Base-by-base conservation (phyloP, 1,140 invertebrate genomes). In the Drosophila pandora region DNA sequence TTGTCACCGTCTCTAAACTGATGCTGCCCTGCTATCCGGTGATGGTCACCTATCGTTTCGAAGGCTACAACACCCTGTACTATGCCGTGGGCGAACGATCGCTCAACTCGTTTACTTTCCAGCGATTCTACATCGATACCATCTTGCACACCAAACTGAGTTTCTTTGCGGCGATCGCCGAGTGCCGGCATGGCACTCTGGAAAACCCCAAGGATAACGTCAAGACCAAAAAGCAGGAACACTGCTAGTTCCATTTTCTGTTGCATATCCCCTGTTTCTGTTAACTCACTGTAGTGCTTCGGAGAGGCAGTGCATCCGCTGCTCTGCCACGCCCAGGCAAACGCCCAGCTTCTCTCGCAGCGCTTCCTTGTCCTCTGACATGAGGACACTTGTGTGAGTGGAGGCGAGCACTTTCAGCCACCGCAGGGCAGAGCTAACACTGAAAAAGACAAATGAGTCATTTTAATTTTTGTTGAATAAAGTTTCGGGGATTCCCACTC, bases 381-480 rank as follows among this genome's bases (percentile, higher is more conserved):
- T 92, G 13, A 96, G 75, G 53, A 95, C 93, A 56, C 94, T 94
- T 0, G 94, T 93, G 82, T 95, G 95, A 10, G 93, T 92, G 56
- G 93, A 90, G n/a, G 95, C 77, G 30, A 95, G 79, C 52, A 91
- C 73, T 78, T 94, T 93, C 25, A 96, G 71, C 95, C 95, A 95
- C 39, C 92, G 91, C 2, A 94, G 77, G 3, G 93, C 94, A 62
- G 93, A 93, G 84, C 93, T 92, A 70, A 94, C 93, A 78, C 94
- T 95, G 80, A 91, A 92, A 69, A 92, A 69, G 71, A 54, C 25
- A 2, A 56, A 9, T 17, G 12, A 9, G n/a, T 30, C 47, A 23
- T 58, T 32, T 21, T 2, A 17, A 37, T 43, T 13, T 21, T 43
- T 43, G 4, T 43, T 43, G 5, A 8, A 41, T 0, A 43, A 43